Base-by-base conservation (phyloP, 2,113 vertebrate genomes). In the Halichoeres trimaculatus region DNA sequence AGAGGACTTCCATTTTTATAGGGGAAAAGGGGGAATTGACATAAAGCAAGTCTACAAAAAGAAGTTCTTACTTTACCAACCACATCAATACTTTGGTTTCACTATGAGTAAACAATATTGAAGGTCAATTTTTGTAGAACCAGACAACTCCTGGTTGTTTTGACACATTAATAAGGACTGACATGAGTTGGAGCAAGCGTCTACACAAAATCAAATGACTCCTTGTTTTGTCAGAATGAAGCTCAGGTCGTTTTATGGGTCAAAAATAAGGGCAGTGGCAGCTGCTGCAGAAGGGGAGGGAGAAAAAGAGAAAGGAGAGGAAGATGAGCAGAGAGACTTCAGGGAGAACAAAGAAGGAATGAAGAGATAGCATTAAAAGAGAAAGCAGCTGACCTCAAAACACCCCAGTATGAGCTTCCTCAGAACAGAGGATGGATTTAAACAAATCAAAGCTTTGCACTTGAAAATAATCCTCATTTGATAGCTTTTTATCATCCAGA, bases 171-270 rank as follows among this genome's bases (percentile, higher is more conserved):
- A 78, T 36, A 12, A n/a, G 11, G 81, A 64, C 74, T 64, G 26
- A 62, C 40, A 8, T 22, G 30, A 80, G 55, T 58, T 30, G 24
- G 11, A 66, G 54, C 50, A 26, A 56, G 68, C 22, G 2, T 19
- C 55, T 41, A 43, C 36, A 66, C 34, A 3, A 68, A 76, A 76
- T 68, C 41, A 64, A 76, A 77, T 54, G 59, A 35, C 65, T 81
- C 55, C 41, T 73, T 54, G 58, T 67, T 63, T 76, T 76, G 77
- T 88, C 70, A 75, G 69, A 59, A 81, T 52, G 63, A 43, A 17
- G 78, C 72, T 36, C 80, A 74, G 89, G 81, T 86, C 81, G 70
- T 75, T 74, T 85, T 85, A 78, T 83, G 77, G 89, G 84, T 83
- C 85, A 85, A 78, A 83, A 81, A 85, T 66, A 83, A 83, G 78